Base-by-base conservation (phyloP, 2,113 vertebrate species). In the Saimiri boliviensis region DNA sequence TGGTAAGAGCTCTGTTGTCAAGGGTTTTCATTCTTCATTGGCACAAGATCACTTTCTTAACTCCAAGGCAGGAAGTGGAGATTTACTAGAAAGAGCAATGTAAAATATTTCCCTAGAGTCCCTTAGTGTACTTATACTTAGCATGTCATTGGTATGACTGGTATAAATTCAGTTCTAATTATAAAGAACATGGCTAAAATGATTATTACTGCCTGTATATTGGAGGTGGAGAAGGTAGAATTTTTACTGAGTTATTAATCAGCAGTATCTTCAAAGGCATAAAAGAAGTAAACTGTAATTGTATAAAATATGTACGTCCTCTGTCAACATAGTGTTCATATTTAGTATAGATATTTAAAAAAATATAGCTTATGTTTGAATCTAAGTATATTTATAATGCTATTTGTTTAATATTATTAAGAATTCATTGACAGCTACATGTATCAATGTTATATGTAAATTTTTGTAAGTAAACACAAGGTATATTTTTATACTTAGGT, bases 301-400 rank as follows among this genome's bases (percentile, higher is more conserved):
- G 8, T 19, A 14, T 82, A 20, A 86, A 49, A 45, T 16, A 71
- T 4, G 14, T 54, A 47, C 54, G 5, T 27, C 8, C 79, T 94
- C 1, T 79, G 30, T 86, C 54, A 92, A 40, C 7, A 70, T 93
- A n/a, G 5, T 16, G 49, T 60, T 81, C 47, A 63, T 21, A 89
- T 56, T 94, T 82, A 79, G 45, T 23, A 54, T 70, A 85, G 20
- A 81, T 76, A 84, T 42, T 63, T 90, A 70, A 95, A 89, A 76
- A 70, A 32, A 91, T 54, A 40, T 71, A 80, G 3, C 2, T 89
- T 54, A 63, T 47, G 91, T 90, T 92, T 4, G 89, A 76, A 54
- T 80, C 32, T 16, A 32, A 11, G 16, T 89, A 1, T 30, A 45
- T 14, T 82, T 16, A 0, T 42, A 85, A 81, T 35, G 12, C 37